Evolutionary conservation across 53 echinoderm and acorn worm species (phyloP).

Genomic region (Hippasteria phrygiana): DNA sequence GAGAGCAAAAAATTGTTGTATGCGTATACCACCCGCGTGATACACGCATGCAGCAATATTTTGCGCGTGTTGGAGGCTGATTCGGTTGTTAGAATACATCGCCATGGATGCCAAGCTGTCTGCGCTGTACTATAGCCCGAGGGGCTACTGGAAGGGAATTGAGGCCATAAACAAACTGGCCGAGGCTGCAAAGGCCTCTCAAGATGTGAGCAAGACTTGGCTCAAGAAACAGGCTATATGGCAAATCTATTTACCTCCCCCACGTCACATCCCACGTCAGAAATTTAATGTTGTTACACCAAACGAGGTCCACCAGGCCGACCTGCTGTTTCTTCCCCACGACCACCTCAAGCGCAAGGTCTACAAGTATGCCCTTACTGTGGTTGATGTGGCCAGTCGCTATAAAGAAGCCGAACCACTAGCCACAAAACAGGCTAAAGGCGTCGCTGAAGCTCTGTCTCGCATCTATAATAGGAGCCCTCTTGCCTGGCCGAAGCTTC

Average conservation of each 20-base stretch:
- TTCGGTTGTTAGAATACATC: no score
- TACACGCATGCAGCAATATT: no score
- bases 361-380: slow-evolving; percentile 39
- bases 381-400: slow-evolving; percentile 21
- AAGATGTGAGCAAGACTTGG: background rate
- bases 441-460: background rate
- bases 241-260: slow-evolving; percentile 5
- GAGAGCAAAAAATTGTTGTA: no score
- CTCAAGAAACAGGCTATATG: slow-evolving; percentile 5
- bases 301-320: slow-evolving; percentile 37
- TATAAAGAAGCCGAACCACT: slow-evolving; percentile 59
- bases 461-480: slow-evolving; percentile 15
- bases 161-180: no score
- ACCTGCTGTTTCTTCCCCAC: slow-evolving; percentile 37
- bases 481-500: slow-evolving; percentile 10
- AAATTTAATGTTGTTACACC: slow-evolving; percentile 24
- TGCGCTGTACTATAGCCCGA: no score
- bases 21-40: no score
- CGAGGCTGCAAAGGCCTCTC: no score
- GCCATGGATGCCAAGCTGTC: no score
- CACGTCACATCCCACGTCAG: background rate
- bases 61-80: no score
- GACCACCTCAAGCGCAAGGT: background rate
- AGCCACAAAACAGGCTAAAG: background rate
- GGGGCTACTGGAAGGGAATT: no score